phyloP scores from a whole-genome alignment of 2,797 vertebrate species.

The Lepidocolaptes lacrymiger region DNA sequence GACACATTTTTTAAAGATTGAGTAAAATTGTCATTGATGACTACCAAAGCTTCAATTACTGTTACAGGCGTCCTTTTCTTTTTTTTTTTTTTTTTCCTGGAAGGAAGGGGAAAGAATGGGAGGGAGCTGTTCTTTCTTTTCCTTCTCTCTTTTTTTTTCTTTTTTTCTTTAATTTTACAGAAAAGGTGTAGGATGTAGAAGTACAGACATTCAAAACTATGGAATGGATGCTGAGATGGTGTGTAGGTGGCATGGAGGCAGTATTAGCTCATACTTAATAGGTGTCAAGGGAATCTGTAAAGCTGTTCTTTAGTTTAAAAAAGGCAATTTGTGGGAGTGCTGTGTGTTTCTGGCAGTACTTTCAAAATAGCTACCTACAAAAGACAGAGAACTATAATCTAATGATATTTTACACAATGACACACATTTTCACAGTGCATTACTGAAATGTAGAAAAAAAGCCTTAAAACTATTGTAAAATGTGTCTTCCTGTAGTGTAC shows the following conservation, averaged over 20 bases:
- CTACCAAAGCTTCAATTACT: slow-evolving; percentile 56
- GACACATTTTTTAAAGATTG: slow-evolving; percentile 67
- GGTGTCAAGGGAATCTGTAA: slow-evolving; percentile 51
- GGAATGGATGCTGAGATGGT: slow-evolving; percentile 1
- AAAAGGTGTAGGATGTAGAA: slow-evolving; percentile 59
- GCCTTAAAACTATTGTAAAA: slow-evolving; percentile 15
- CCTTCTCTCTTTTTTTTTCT: background rate
- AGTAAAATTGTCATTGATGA: slow-evolving; percentile 69
- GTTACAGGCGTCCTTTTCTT: background rate
- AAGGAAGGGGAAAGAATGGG: background rate
- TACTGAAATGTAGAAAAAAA: slow-evolving; percentile 52
- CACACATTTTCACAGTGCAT: slow-evolving; percentile 47
- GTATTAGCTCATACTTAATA: slow-evolving; percentile 63
- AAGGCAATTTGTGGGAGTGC: slow-evolving; percentile 65
- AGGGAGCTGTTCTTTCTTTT: background rate
- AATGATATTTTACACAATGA: slow-evolving; percentile 55
- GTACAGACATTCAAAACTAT: slow-evolving; percentile 59
- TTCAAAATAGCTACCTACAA: slow-evolving; percentile 64
- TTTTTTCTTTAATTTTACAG: background rate
- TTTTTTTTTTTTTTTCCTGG: background rate
- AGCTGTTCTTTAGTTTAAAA: slow-evolving; percentile 54
- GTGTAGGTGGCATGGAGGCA: slow-evolving; percentile 63
- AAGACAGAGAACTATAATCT: slow-evolving; percentile 60
- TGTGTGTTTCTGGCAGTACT: slow-evolving; percentile 70
- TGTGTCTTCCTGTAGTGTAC: background rate